A percentile compares a stretch with the other conserved stretches of the same genome.
These are phyloP conservation scores for Chloebia gouldiae DNA, from an alignment of 2,113 vertebrate species.

Conservation along the genomic window DNA sequence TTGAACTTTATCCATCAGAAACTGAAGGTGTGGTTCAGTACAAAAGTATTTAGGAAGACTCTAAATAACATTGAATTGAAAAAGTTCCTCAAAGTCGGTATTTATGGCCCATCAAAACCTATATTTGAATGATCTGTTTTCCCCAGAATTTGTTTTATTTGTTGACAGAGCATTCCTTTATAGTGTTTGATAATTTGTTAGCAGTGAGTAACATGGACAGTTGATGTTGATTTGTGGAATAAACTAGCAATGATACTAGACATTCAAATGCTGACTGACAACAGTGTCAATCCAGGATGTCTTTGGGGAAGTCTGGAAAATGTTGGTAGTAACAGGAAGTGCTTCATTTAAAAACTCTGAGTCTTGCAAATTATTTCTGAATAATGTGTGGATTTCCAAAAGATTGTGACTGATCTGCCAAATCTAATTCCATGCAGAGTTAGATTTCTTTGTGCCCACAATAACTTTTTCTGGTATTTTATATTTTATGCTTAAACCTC, in stretches of 20 bases:
- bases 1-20: not conserved
- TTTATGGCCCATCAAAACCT: not conserved
- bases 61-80: not conserved
- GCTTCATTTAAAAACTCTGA: not conserved
- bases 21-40: not conserved
- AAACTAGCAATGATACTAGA: not conserved
- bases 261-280: not conserved
- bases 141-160: not conserved
- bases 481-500: not conserved
- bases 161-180: not conserved
- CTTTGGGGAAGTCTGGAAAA: not conserved
- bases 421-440: not conserved
- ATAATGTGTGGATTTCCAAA: not conserved
- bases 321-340: not conserved
- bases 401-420: not conserved
- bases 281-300: not conserved
- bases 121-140: not conserved
- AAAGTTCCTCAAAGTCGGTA: not conserved
- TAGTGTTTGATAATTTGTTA: not conserved
- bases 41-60: not conserved
- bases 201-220: not conserved
- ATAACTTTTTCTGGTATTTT: not conserved
- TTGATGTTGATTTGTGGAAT: not conserved
- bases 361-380: not conserved
- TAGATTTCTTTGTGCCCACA: not conserved